These are phyloP conservation scores for Eufriesea mexicana DNA, from an alignment of 1,140 invertebrate genomes.

Conservation along the genomic window DNA sequence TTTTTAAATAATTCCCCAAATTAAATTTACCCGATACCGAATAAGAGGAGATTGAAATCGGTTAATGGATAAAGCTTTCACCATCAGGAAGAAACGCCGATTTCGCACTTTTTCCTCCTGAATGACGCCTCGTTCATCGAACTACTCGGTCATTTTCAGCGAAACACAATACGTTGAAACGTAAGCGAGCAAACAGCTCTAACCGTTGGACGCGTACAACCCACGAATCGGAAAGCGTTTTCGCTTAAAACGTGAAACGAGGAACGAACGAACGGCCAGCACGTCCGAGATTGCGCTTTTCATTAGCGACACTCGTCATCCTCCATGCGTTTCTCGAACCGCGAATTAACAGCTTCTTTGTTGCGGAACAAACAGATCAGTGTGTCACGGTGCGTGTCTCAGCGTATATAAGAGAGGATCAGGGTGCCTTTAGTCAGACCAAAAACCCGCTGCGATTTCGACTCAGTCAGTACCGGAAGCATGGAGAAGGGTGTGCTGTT, in stretches of 20 bases:
- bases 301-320: constrained; percentile 51
- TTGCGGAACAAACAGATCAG: constrained; percentile 7
- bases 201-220: not conserved
- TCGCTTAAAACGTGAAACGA: not conserved
- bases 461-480: too few species aligned
- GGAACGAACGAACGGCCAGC: not conserved
- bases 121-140: not conserved
- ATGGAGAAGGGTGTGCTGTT: constrained; percentile 11
- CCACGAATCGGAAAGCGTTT: not conserved
- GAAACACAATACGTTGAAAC: not conserved
- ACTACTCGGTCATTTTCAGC: too few species aligned
- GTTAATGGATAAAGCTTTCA: not conserved
- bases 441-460: constrained; percentile 26
- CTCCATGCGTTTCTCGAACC: constrained; percentile 25
- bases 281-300: constrained; percentile 26
- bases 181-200: not conserved
- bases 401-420: constrained; percentile 44
- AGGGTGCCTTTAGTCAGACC: constrained; percentile 22
- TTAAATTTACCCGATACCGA: too few species aligned
- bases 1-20: too few species aligned
- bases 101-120: not conserved
- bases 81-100: not conserved
- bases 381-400: not conserved
- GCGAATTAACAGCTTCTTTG: constrained; percentile 40
- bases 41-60: too few species aligned